These are phyloP conservation scores for Nematolebias whitei DNA, from an alignment of 2,113 vertebrate genomes.

Conservation along the genomic window DNA sequence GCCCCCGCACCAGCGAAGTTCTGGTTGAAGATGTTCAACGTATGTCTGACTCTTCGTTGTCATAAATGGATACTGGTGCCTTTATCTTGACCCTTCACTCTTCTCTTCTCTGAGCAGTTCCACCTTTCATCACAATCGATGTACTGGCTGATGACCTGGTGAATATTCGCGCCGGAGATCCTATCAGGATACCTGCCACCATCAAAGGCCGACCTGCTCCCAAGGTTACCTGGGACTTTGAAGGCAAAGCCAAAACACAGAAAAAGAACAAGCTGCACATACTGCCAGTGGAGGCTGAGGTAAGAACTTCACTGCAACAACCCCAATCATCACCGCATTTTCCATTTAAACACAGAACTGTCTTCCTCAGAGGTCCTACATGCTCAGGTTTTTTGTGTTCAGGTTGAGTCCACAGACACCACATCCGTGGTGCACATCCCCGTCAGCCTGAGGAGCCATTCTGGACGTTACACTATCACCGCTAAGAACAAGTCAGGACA, in stretches of 20 bases:
- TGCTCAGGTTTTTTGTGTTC: not conserved
- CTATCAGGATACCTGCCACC: constrained; percentile 90
- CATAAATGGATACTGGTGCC: not conserved
- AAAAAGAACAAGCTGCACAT: constrained; percentile 91
- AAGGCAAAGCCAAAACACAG: constrained; percentile 90
- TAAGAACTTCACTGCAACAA: constrained; percentile 28
- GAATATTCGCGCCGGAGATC: constrained; percentile 85
- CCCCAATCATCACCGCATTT: too few species aligned
- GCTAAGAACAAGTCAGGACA: constrained; percentile 98
- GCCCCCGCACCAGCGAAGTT: constrained; percentile 89
- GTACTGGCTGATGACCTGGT: constrained; percentile 87
- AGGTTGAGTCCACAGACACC: constrained; percentile 92
- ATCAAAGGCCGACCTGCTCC: constrained; percentile 91
- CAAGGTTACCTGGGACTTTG: constrained; percentile 95
- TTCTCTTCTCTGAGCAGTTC: constrained; percentile 76
- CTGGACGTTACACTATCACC: constrained; percentile 95
- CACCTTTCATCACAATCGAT: constrained; percentile 88
- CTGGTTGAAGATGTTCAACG: constrained; percentile 89
- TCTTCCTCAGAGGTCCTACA: not conserved
- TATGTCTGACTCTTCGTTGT: constrained; percentile 58
- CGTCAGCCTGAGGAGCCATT: constrained; percentile 87
- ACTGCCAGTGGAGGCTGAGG: constrained; percentile 87
- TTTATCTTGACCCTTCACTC: not conserved
- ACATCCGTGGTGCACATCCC: constrained; percentile 86
- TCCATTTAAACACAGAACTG: too few species aligned